phyloP scores from a whole-genome alignment of 2,113 vertebrate species.

The Ameiurus melas region DNA sequence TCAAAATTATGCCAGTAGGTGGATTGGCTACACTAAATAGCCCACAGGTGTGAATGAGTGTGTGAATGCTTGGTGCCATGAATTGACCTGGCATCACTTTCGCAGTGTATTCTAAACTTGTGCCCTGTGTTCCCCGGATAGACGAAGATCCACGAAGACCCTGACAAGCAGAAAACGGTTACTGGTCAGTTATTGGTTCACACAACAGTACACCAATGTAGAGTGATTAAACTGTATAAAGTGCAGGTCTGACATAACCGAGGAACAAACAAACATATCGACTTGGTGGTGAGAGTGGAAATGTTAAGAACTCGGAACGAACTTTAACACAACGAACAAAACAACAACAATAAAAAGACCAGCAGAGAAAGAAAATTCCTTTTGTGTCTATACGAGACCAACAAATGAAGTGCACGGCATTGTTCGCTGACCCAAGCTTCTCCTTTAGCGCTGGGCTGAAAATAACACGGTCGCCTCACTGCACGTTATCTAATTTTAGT shows the following conservation, averaged over 20 bases:
- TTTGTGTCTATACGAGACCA: background rate
- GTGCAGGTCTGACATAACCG: background rate
- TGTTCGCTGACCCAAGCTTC: slow-evolving; percentile 4
- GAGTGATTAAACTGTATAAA: background rate
- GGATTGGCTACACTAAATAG: background rate
- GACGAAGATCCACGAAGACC: background rate
- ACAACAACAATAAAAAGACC: background rate
- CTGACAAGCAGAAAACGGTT: background rate
- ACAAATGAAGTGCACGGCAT: background rate
- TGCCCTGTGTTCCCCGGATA: background rate
- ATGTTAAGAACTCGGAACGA: background rate
- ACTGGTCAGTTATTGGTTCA: background rate
- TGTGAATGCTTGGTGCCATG: background rate
- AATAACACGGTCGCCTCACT: slow-evolving; percentile 15
- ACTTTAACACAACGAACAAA: background rate
- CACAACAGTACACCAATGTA: background rate
- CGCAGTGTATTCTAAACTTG: background rate
- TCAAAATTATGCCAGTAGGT: background rate
- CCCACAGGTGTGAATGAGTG: background rate
- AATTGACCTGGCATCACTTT: background rate
- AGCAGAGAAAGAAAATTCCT: background rate
- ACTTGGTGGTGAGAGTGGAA: background rate
- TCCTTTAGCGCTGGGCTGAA: background rate
- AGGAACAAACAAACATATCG: background rate
- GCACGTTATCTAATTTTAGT: slow-evolving; percentile 5